Conservation (phyloP, 2,113 vertebrate genomes). For the Cheirogaleus medius region DNA sequence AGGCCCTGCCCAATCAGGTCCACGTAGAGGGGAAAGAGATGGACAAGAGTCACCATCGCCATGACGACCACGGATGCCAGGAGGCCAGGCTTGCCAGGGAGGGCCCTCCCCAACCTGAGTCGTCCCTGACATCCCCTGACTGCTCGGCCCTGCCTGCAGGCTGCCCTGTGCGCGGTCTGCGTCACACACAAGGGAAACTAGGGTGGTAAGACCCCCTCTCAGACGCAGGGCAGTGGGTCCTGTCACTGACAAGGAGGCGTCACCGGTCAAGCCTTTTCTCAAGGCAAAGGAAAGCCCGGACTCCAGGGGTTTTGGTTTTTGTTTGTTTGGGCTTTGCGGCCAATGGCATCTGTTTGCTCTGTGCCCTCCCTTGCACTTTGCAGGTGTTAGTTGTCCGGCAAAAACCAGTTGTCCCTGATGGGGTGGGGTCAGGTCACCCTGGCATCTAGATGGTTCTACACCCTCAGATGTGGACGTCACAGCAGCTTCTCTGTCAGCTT, state of each 20-base stretch:
- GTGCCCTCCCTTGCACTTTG: neutral
- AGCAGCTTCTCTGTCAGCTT: slow-evolving; percentile 57
- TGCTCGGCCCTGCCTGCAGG: neutral
- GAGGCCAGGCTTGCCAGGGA: neutral
- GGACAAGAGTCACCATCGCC: neutral
- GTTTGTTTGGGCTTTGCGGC: neutral
- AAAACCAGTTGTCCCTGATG: slow-evolving; percentile 17
- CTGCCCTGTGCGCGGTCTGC: neutral
- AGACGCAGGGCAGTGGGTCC: rapidly evolving
- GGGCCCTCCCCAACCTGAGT: too few relatives aligned
- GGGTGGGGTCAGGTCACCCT: slow-evolving; percentile 22
- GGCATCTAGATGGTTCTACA: neutral
- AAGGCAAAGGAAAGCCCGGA: neutral
- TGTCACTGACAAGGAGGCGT: too few relatives aligned
- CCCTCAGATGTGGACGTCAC: slow-evolving; percentile 35
- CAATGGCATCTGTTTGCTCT: neutral
- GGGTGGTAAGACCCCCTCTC: rapidly evolving
- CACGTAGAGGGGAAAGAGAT: neutral
- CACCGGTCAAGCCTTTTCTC: neutral
- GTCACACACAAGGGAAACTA: rapidly evolving
- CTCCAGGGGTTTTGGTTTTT: neutral
- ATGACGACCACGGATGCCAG: neutral
- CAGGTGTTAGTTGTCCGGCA: neutral
- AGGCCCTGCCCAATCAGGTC: neutral
- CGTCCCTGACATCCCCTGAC: neutral